Evolutionary conservation across 2,888 invertebrate genomes (phyloP), one percentile per base, ranked within the genome.

Genomic region (Athalia cordata): DNA sequence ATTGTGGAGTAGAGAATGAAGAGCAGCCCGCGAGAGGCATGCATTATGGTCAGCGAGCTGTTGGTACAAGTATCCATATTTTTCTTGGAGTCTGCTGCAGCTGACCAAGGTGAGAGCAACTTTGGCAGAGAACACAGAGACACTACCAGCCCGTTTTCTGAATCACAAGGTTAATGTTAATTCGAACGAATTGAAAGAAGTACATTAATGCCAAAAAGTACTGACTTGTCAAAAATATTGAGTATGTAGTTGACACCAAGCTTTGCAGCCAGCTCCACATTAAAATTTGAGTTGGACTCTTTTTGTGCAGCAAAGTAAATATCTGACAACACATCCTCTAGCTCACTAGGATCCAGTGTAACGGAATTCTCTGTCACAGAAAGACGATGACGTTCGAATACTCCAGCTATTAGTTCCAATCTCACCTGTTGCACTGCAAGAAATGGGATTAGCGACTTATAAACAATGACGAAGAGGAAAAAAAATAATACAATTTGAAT

Each of bases 11-110:
- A 96, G 88, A 0, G 92, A 91, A 4, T 93, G 92, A 72, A 96
- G 90, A 52, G 93, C 91, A 74, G 93, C 91, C 72, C 93, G 92
- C 0, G 94, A 94, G 66, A 95, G 92, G 82, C 95, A 95, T 57
- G 95, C 94, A 86, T 95, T 95, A 85, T 95, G 95, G 88, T 96
- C 95, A 1, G 95, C 93, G 84, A 94, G 92, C 83, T 95, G 93
- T 83, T 93, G 92, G 86, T 95, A 95, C 68, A 96, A 90, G 72
- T 94, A 95, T 79, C 92, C 91, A 83, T 93, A 93, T 84, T 93
- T 93, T 80, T 95, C 95, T 68, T 92, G 89, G 9, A 94, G 91
- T 29, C 93, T 92, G 64, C 94, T 94, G 82, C 92, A 92, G 83
- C 95, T 94, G 78, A 96, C 90, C 6, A 95, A 88, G 67, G 93